Evolutionary conservation across 2,888 invertebrate genomes (phyloP).

Genomic region (Thysanoteuthis rhombus): DNA sequence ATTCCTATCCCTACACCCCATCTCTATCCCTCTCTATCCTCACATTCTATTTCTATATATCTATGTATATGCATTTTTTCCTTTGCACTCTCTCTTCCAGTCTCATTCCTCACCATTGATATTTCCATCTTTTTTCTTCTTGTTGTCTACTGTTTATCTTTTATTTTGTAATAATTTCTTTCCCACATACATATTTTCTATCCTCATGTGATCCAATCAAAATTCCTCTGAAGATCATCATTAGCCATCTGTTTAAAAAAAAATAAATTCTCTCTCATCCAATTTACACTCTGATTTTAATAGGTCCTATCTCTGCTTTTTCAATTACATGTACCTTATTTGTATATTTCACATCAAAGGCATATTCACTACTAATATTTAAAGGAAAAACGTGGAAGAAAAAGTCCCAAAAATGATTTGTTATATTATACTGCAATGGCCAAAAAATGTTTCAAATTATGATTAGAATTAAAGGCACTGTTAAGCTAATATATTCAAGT

Average conservation of each 20-base stretch:
- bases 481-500: neutral
- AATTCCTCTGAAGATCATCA: neutral
- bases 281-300: neutral
- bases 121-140: neutral
- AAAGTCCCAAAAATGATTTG: neutral
- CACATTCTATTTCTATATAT: neutral
- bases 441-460: neutral
- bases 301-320: slow-evolving; percentile 12
- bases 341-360: neutral
- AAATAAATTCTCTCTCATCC: neutral
- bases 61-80: neutral
- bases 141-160: neutral
- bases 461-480: neutral
- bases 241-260: neutral
- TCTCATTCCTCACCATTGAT: neutral
- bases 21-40: neutral
- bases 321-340: slow-evolving; percentile 12
- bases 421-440: neutral
- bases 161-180: neutral
- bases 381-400: neutral
- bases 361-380: neutral
- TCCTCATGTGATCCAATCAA: neutral
- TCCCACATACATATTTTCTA: neutral
- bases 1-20: neutral
- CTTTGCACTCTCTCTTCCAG: neutral